phyloP scores from a whole-genome alignment of 2,888 invertebrate genomes.

The Catocala sponsa region DNA sequence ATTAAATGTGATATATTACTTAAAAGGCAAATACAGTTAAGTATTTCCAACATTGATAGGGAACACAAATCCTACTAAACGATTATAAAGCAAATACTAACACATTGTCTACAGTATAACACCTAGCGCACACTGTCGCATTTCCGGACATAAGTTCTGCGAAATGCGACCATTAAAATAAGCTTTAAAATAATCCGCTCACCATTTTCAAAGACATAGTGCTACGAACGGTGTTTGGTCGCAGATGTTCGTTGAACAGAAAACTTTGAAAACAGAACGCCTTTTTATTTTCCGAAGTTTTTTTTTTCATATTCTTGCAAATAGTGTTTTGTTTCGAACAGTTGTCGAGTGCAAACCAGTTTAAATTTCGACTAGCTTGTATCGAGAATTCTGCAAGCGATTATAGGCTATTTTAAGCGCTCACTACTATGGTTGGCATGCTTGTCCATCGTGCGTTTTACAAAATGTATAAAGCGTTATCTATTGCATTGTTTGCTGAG shows the following conservation, averaged over 20 bases:
- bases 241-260: slow-evolving; percentile 56
- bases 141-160: slow-evolving; percentile 58
- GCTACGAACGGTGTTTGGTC: slow-evolving; percentile 55
- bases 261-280: slow-evolving; percentile 42
- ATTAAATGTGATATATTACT: too few relatives aligned
- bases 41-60: too few relatives aligned
- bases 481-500: too few relatives aligned
- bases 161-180: slow-evolving; percentile 69
- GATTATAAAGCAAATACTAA: slow-evolving; percentile 20
- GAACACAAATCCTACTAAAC: slow-evolving; percentile 6
- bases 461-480: too few relatives aligned
- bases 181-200: slow-evolving; percentile 73
- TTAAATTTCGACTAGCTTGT: slow-evolving; percentile 1
- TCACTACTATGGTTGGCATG: too few relatives aligned
- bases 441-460: not conserved
- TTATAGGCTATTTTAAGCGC: too few relatives aligned
- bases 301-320: slow-evolving; percentile 10
- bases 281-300: slow-evolving; percentile 42
- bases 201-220: slow-evolving; percentile 62
- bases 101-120: slow-evolving; percentile 39
- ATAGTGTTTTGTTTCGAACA: slow-evolving; percentile 1
- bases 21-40: not conserved
- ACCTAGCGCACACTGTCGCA: slow-evolving; percentile 53
- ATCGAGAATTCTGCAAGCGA: too few relatives aligned
- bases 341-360: not conserved